Evolutionary conservation across 2,797 vertebrate genomes (phyloP), one percentile per base, ranked within the genome.

Genomic region (Cossypha caffra): DNA sequence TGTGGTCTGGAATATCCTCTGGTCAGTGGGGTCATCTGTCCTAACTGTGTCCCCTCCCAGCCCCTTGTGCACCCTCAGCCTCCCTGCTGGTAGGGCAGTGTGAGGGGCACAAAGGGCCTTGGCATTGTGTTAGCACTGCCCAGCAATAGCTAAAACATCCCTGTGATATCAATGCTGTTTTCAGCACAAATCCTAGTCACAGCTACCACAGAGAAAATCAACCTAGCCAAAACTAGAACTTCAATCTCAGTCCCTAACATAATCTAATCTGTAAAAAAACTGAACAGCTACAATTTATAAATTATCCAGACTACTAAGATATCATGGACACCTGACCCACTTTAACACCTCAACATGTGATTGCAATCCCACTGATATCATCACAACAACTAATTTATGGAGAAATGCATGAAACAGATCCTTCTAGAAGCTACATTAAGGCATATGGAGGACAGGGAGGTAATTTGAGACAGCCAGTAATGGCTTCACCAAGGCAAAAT

Each of bases 101-200:
- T 4, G 10, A 52, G 20, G 15, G 4, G 4, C 28, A 61, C 24
- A 75, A 52, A 52, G 28, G 13, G 9, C 24, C 25, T 51, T 54
- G 23, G 9, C 0, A 0, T 6, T 68, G 18, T 10, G 6, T 40
- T 1, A 55, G 29, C 18, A 5, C 31, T 20, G 11, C 13, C 33
- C 31, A 62, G 29, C 4, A 55, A 5, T 1, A 35, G 14, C 19
- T 9, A 47, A 55, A 91, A 10, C 2, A 12, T 31, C 38, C 31
- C 19, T 23, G 33, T 13, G 9, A 26, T 33, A 37, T 13, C 17
- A 38, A 6, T 13, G 5, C 11, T 52, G 11, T 11, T 81, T 73
- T 18, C 35, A 48, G 29, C 24, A 76, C 19, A 58, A 54, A 73
- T 29, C 18, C 21, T 40, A 59, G 8, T 11, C 15, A 11, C 6